These are phyloP conservation scores for Rhagonycha fulva DNA, from an alignment of 2,888 invertebrate genomes.

Conservation along the genomic window DNA sequence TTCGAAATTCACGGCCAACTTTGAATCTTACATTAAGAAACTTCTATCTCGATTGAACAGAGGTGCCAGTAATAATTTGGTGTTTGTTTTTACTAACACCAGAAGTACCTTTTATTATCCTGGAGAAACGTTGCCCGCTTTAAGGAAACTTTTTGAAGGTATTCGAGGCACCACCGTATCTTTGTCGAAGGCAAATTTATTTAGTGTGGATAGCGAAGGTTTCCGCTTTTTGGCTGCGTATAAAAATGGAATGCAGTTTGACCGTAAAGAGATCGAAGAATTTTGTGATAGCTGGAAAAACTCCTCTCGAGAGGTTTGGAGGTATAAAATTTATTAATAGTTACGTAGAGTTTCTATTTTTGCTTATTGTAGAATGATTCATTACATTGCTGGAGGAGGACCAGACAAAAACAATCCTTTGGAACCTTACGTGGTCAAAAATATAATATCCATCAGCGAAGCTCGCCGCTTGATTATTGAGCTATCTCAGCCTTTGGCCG, in stretches of 20 bases:
- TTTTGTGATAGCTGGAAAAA: conserved; percentile 39
- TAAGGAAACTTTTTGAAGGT: conserved; percentile 40
- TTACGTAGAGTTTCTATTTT: not conserved
- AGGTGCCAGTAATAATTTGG: conserved; percentile 46
- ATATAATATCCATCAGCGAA: conserved; percentile 47
- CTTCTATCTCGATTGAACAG: conserved; percentile 48
- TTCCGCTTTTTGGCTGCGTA: conserved; percentile 46
- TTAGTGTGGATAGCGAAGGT: conserved; percentile 50
- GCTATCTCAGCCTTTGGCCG: conserved; percentile 47
- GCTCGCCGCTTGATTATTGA: conserved; percentile 46
- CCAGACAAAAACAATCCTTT: conserved; percentile 34
- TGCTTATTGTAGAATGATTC: conserved; percentile 39
- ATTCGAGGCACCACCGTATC: conserved; percentile 35
- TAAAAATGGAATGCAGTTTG: conserved; percentile 37
- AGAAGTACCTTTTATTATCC: conserved; percentile 43
- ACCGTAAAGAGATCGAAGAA: conserved; percentile 22
- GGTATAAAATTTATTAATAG: conserved; percentile 34
- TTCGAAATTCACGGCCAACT: conserved; percentile 42
- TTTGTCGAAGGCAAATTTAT: conserved; percentile 42
- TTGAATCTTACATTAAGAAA: conserved; percentile 47
- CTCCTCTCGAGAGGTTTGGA: conserved; percentile 38
- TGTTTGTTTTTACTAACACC: no score
- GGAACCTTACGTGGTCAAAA: conserved; percentile 44
- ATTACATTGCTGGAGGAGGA: conserved; percentile 39
- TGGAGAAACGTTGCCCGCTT: conserved; percentile 42